A percentile compares a stretch with the other conserved stretches of the same genome.
These are phyloP conservation scores for Agonopterix heracliana DNA, from an alignment of 2,888 invertebrate species.

Conservation along the genomic window DNA sequence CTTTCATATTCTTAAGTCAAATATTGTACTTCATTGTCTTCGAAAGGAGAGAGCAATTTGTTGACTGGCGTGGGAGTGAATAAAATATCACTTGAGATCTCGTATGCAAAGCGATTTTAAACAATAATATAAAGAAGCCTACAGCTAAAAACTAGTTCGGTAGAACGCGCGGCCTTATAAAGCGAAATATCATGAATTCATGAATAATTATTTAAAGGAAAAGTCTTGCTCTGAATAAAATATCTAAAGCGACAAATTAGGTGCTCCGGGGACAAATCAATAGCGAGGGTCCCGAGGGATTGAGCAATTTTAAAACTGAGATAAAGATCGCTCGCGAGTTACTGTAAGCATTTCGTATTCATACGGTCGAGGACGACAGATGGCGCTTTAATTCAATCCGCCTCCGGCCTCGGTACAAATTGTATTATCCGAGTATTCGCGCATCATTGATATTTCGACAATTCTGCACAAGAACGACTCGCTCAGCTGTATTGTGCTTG, in stretches of 20 bases:
- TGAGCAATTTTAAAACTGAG: slow-evolving; percentile 74
- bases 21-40: slow-evolving; percentile 43
- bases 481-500: slow-evolving; percentile 27
- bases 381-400: slow-evolving; percentile 73
- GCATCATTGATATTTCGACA: slow-evolving; percentile 75
- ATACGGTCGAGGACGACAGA: slow-evolving; percentile 70
- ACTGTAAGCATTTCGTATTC: slow-evolving; percentile 71
- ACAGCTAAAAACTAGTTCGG: not conserved
- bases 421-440: slow-evolving; percentile 71
- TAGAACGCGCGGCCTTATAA: not conserved
- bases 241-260: slow-evolving; percentile 62
- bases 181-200: slow-evolving; percentile 18
- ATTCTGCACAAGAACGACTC: slow-evolving; percentile 49
- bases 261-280: slow-evolving; percentile 66
- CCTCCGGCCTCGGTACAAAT: slow-evolving; percentile 72
- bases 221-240: slow-evolving; percentile 56
- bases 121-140: not conserved
- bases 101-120: not conserved
- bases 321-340: slow-evolving; percentile 67
- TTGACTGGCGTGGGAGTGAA: slow-evolving; percentile 37
- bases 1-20: slow-evolving; percentile 58
- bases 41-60: slow-evolving; percentile 50
- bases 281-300: slow-evolving; percentile 60
- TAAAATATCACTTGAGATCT: slow-evolving; percentile 40
- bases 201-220: slow-evolving; percentile 20